Conservation (phyloP, 2,888 invertebrate species). For the Nymphalis polychloros region DNA sequence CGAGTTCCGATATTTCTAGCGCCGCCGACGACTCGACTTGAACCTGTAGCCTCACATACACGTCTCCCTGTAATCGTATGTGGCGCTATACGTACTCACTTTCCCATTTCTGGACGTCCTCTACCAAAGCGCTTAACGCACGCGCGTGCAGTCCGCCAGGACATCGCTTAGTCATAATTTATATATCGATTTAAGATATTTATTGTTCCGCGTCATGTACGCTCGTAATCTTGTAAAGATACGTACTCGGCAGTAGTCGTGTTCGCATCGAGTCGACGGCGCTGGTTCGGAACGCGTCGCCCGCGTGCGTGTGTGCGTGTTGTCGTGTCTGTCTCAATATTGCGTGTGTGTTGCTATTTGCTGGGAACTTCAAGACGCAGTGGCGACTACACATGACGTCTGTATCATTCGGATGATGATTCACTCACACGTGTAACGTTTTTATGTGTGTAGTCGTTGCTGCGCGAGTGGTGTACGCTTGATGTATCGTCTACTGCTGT, state of each 20-base stretch:
- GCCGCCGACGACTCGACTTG: slow-evolving; percentile 12
- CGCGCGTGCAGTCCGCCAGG: slow-evolving; percentile 26
- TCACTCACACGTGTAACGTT: not conserved
- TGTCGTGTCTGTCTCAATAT: slow-evolving; percentile 20
- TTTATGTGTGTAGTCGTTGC: slow-evolving; percentile 1
- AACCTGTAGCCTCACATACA: not conserved
- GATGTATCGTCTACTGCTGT: slow-evolving; percentile 20
- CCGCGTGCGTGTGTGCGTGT: slow-evolving; percentile 22
- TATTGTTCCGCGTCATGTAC: slow-evolving; percentile 26
- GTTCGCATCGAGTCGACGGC: slow-evolving; percentile 34
- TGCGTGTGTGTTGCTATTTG: slow-evolving; percentile 13
- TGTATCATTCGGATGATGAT: not conserved
- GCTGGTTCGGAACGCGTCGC: slow-evolving; percentile 38
- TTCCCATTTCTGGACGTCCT: slow-evolving; percentile 18
- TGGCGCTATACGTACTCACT: slow-evolving; percentile 11
- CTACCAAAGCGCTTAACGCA: slow-evolving; percentile 37
- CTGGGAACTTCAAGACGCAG: slow-evolving; percentile 4
- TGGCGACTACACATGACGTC: not conserved
- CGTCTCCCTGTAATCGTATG: not conserved
- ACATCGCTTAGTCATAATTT: slow-evolving; percentile 44
- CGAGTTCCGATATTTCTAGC: slow-evolving; percentile 95
- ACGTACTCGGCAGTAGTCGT: not conserved
- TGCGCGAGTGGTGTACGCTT: slow-evolving; percentile 10
- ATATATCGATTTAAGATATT: slow-evolving; percentile 38
- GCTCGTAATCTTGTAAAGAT: not conserved